phyloP scores from a whole-genome alignment of 2,113 vertebrate genomes.

The Thalassarche chlororhynchos region DNA sequence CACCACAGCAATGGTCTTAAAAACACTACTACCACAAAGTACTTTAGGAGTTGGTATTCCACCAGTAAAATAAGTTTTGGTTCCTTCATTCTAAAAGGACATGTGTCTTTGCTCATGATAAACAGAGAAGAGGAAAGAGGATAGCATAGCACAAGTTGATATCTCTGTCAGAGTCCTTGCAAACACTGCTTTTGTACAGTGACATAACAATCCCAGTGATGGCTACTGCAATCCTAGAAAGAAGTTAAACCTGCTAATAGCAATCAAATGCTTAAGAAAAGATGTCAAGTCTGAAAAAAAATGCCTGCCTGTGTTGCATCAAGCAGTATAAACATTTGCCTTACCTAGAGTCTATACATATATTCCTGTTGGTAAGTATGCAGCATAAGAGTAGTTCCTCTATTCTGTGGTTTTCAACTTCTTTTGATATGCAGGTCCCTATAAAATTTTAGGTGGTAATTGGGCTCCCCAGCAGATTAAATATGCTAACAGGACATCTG shows the following conservation, averaged over 20 bases:
- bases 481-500: background rate
- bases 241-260: background rate
- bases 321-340: background rate
- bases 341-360: background rate
- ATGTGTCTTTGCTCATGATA: background rate
- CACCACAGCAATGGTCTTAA: background rate
- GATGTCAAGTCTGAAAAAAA: background rate
- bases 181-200: background rate
- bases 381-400: background rate
- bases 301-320: background rate
- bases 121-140: background rate
- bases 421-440: background rate
- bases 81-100: background rate
- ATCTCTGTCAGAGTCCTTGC: background rate
- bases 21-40: background rate
- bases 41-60: background rate
- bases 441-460: background rate
- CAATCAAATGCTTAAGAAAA: background rate
- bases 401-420: background rate
- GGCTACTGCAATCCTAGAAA: background rate
- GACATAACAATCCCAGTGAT: background rate
- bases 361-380: background rate
- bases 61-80: background rate
- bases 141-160: background rate
- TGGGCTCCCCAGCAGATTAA: background rate